These are phyloP conservation scores for Acanthurus tractus DNA, from an alignment of 2,797 vertebrate genomes.

Conservation along the genomic window DNA sequence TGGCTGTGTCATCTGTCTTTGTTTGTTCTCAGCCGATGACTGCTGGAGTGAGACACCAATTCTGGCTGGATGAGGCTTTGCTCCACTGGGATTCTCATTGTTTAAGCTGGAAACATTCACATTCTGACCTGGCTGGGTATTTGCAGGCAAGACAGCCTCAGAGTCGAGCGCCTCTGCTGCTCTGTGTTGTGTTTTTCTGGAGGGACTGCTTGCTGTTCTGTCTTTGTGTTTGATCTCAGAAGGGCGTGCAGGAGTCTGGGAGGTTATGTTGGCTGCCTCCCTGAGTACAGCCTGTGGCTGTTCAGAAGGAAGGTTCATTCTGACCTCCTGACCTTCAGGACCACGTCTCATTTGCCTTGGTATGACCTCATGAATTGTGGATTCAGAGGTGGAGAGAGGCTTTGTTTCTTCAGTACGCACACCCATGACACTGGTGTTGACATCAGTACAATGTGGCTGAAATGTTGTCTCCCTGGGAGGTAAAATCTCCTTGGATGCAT, in stretches of 20 bases:
- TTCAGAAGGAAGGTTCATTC: conserved; percentile 50
- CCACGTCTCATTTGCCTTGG: conserved; percentile 38
- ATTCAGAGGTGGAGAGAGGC: conserved; percentile 35
- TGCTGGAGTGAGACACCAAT: conserved; percentile 58
- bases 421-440: conserved; percentile 11
- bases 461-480: conserved; percentile 44
- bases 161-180: conserved; percentile 52
- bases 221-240: conserved; percentile 67
- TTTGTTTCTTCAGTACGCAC: conserved; percentile 46
- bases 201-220: conserved; percentile 53
- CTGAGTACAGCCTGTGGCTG: conserved; percentile 44
- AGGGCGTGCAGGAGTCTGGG: conserved; percentile 47
- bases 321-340: conserved; percentile 60
- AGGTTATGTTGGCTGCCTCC: conserved; percentile 38
- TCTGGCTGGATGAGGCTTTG: conserved; percentile 61
- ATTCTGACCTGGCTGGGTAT: conserved; percentile 47
- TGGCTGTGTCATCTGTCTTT: conserved; percentile 55
- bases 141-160: conserved; percentile 50
- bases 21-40: conserved; percentile 61
- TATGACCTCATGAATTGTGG: conserved; percentile 40
- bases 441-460: conserved; percentile 52
- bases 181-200: conserved; percentile 65
- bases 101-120: conserved; percentile 48
- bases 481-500: conserved; percentile 55
- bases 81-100: conserved; percentile 62